These are phyloP conservation scores for Nowickia ferox DNA, from an alignment of 2,888 invertebrate species.

Conservation along the genomic window DNA sequence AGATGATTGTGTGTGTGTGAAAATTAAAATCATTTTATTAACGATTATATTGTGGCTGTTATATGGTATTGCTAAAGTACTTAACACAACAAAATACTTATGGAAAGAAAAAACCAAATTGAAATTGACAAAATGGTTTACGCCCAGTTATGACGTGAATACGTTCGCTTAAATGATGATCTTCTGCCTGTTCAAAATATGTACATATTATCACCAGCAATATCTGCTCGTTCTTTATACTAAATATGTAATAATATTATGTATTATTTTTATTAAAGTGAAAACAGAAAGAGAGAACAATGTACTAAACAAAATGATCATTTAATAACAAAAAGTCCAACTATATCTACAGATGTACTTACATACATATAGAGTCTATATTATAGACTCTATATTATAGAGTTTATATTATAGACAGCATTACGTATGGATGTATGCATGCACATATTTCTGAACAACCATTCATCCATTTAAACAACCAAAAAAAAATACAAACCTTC, in stretches of 20 bases:
- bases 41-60: conserved; percentile 60
- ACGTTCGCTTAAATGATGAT: conserved; percentile 59
- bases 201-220: conserved; percentile 63
- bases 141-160: conserved; percentile 73
- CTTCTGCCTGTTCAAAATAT: conserved; percentile 22
- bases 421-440: neutral
- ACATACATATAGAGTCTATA: too few species aligned
- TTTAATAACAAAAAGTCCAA: conserved; percentile 52
- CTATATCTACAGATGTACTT: conserved; percentile 21
- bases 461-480: conserved; percentile 52
- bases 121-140: conserved; percentile 69
- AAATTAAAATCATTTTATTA: conserved; percentile 59
- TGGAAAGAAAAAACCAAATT: conserved; percentile 15
- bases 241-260: conserved; percentile 39
- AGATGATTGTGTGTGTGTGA: neutral
- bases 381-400: too few species aligned
- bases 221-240: conserved; percentile 32
- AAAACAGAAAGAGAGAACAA: conserved; percentile 46
- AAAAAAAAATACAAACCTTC: conserved; percentile 34
- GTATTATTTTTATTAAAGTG: conserved; percentile 47
- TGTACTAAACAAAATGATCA: conserved; percentile 50
- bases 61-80: conserved; percentile 66
- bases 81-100: conserved; percentile 54
- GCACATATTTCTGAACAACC: neutral
- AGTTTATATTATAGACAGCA: too few species aligned